Base-by-base conservation (phyloP, 2,113 vertebrate genomes). In the Cygnus buccinator region DNA sequence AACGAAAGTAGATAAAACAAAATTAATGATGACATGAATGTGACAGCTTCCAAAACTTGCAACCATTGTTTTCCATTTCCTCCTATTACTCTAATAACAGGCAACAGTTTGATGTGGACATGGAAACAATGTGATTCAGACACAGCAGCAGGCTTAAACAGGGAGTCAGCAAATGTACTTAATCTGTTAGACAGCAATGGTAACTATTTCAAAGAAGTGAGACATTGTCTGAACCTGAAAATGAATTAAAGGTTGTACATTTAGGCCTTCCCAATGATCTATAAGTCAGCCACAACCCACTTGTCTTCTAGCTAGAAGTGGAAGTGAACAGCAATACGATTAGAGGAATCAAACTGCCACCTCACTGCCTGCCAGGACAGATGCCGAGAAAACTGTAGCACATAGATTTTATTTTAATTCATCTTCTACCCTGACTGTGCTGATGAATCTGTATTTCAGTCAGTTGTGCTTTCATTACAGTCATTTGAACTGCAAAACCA, bases 1-100 rank as follows among this genome's bases (percentile, higher is more conserved):
- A 83, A 94, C 61, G 81, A 77, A 88, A 89, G 83, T 39, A 92
- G 89, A 84, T 72, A 79, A 84, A 92, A 77, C 46, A 92, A 94
- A 95, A 90, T 84, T 94, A 92, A 90, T 59, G n/a, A 84, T 86
- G 80, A 55, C 57, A 88, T n/a, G 48, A 87, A 52, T 43, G 35
- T 75, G 81, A 85, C 92, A 95, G 91, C 37, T 95, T 95, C 86
- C 44, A 83, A 91, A 94, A 89, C 61, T 62, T 89, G 10, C 25
- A 87, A 29, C 46, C 55, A 77, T 81, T 72, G 35, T 90, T 87
- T 82, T 70, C 44, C 10, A 54, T 85, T 93, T 89, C 14, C 3
- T 92, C 43, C 29, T 80, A 61, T 92, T 93, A 84, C 41, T 82
- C 22, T 80, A 91, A 87, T 83, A 92, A 65, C 14, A 77, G 78